phyloP scores from a whole-genome alignment of 2,113 vertebrate genomes.

The Columba janthina region DNA sequence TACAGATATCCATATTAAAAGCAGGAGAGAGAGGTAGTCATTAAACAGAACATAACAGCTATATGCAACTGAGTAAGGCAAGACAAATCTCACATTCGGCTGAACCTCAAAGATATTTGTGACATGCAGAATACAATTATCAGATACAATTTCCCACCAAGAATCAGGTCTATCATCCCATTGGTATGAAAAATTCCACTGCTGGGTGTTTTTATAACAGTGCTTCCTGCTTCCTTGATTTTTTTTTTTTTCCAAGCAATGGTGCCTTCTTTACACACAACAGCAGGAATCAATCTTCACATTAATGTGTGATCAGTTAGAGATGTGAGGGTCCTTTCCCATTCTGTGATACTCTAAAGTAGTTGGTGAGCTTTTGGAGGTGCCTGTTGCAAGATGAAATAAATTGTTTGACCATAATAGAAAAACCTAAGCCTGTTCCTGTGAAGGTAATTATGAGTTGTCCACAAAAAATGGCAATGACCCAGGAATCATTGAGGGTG shows the following conservation, averaged over 20 bases:
- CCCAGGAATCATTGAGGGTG: background rate
- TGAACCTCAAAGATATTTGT: background rate
- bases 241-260: background rate
- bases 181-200: background rate
- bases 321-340: background rate
- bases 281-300: background rate
- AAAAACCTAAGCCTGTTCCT: background rate
- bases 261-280: background rate
- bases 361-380: background rate
- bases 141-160: background rate
- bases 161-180: background rate
- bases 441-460: background rate
- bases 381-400: background rate
- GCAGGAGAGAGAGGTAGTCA: background rate
- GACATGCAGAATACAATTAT: background rate
- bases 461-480: background rate
- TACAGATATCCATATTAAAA: background rate
- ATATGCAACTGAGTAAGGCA: background rate
- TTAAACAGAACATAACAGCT: background rate
- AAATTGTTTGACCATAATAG: rapidly evolving
- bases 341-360: background rate
- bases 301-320: background rate
- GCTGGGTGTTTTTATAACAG: background rate
- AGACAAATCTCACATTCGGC: background rate
- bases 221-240: background rate